Conservation (phyloP, 92 coral and sea anemone genomes). For the Porites cylindrica region DNA sequence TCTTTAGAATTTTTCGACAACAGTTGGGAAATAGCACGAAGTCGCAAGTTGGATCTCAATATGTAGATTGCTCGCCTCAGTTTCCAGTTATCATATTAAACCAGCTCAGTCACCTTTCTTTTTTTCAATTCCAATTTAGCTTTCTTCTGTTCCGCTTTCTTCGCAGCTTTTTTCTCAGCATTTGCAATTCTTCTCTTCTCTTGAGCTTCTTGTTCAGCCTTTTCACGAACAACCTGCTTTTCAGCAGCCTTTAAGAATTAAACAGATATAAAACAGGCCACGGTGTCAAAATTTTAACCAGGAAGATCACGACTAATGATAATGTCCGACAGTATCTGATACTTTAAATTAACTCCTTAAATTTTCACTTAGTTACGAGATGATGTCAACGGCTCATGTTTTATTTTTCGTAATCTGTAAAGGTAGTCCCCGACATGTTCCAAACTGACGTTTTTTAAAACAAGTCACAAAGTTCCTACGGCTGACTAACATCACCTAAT, state of each 20-base stretch:
- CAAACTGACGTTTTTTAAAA: not conserved
- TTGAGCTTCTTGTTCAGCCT: slow-evolving; percentile 66
- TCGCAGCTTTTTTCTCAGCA: slow-evolving; percentile 75
- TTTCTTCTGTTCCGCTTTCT: slow-evolving; percentile 71
- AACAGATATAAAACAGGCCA: too few relatives aligned
- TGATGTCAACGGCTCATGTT: not conserved
- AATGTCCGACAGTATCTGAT: not conserved
- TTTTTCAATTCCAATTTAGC: slow-evolving; percentile 64
- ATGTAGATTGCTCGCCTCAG: too few relatives aligned
- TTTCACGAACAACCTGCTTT: slow-evolving; percentile 76
- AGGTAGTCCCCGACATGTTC: not conserved
- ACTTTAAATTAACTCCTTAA: not conserved
- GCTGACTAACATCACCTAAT: too few relatives aligned
- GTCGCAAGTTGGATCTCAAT: too few relatives aligned
- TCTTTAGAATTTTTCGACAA: too few relatives aligned
- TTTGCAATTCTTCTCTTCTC: slow-evolving; percentile 67
- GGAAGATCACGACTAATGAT: not conserved
- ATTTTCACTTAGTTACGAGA: not conserved
- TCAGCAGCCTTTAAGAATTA: slow-evolving; percentile 49
- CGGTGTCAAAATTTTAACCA: not conserved
- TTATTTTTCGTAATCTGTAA: not conserved
- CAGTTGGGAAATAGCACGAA: too few relatives aligned
- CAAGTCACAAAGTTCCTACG: not conserved
- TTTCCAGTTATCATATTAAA: too few relatives aligned
- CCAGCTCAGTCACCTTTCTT: slow-evolving; percentile 51